These are phyloP conservation scores for Apamea epomidion DNA, from an alignment of 2,888 invertebrate species.

Conservation along the genomic window DNA sequence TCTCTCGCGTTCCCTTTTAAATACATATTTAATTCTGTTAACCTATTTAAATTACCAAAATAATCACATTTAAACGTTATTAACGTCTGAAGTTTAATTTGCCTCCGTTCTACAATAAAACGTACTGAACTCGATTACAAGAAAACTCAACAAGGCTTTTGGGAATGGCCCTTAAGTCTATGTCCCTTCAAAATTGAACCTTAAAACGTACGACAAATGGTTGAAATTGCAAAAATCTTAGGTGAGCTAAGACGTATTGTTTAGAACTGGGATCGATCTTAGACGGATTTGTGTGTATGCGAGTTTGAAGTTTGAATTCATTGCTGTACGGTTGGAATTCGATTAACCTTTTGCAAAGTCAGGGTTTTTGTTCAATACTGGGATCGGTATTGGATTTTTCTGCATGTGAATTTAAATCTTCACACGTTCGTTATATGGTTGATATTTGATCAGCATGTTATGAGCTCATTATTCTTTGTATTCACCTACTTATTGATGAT, in stretches of 20 bases:
- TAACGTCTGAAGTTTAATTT: conserved; percentile 35
- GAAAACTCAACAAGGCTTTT: conserved; percentile 41
- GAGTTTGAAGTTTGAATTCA: conserved; percentile 10
- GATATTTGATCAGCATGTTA: neutral
- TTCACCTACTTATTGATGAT: conserved; percentile 23
- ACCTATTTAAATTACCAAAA: conserved; percentile 26
- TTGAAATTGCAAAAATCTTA: neutral
- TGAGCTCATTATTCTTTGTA: conserved; percentile 20
- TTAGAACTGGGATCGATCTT: conserved; percentile 2
- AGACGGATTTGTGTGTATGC: neutral
- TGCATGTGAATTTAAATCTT: conserved; percentile 19
- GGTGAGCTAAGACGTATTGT: neutral
- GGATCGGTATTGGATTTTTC: neutral
- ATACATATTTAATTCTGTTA: conserved; percentile 20
- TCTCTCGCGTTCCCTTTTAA: neutral
- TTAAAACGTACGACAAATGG: accelerated
- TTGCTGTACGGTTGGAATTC: conserved; percentile 19
- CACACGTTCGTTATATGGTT: neutral
- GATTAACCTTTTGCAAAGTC: neutral
- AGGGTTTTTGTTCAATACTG: conserved; percentile 13
- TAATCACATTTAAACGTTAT: conserved; percentile 40
- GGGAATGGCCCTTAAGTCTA: neutral
- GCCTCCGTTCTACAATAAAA: conserved; percentile 21
- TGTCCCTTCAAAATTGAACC: conserved; percentile 1
- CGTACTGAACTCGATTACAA: conserved; percentile 41